These are phyloP conservation scores for Lasius fuliginosus DNA, from an alignment of 2,888 invertebrate species.

Conservation along the genomic window DNA sequence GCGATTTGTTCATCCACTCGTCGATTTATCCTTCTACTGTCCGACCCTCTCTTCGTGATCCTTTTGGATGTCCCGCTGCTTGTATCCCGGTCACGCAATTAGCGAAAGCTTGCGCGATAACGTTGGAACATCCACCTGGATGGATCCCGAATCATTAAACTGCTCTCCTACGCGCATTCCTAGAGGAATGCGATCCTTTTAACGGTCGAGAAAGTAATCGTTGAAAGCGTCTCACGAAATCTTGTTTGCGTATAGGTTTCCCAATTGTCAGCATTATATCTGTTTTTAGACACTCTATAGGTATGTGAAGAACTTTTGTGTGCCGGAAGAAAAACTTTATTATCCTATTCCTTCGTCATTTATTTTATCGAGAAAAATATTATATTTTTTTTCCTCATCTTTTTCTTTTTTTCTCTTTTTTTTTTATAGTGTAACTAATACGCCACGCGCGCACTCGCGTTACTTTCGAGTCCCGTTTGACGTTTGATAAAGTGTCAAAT, in stretches of 20 bases:
- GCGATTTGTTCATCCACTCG: slow-evolving; percentile 31
- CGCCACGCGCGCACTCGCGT: background rate
- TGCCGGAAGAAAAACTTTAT: background rate
- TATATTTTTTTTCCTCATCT: background rate
- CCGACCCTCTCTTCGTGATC: background rate
- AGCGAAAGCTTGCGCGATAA: slow-evolving; percentile 41
- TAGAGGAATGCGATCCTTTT: slow-evolving; percentile 28
- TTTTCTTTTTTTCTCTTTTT: background rate
- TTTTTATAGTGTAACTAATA: background rate
- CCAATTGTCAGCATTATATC: background rate
- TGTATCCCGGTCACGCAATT: slow-evolving; percentile 41
- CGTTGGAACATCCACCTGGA: slow-evolving; percentile 19
- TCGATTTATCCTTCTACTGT: slow-evolving; percentile 36
- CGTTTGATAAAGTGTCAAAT: slow-evolving; percentile 19
- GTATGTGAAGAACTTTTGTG: background rate
- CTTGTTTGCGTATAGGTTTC: background rate
- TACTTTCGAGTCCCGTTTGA: background rate
- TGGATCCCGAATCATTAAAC: slow-evolving; percentile 34
- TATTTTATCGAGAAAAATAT: background rate
- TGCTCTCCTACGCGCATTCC: background rate
- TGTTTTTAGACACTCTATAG: background rate
- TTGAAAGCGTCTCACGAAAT: slow-evolving; percentile 8
- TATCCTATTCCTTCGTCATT: background rate
- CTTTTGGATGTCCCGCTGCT: slow-evolving; percentile 33
- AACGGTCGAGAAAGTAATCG: slow-evolving; percentile 13